Evolutionary conservation across 2,113 vertebrate genomes (phyloP).

Genomic region (Stercorarius parasiticus): DNA sequence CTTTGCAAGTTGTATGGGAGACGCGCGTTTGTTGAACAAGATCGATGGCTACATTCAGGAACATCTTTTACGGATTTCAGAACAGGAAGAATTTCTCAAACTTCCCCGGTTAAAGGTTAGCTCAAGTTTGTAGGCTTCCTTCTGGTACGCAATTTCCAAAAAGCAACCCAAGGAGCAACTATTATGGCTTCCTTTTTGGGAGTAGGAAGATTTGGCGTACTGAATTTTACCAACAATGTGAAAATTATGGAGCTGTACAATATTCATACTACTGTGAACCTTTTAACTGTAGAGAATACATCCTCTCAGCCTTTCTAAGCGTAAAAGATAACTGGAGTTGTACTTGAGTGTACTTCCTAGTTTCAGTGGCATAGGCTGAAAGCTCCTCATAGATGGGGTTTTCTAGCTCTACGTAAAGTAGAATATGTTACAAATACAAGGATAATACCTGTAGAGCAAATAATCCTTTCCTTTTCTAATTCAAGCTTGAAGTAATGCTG

Average conservation of each 20-base stretch:
- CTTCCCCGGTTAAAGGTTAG: constrained; percentile 94
- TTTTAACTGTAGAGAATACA: not conserved
- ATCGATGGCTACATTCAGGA: constrained; percentile 95
- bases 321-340: not conserved
- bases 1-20: constrained; percentile 94
- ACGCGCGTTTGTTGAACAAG: constrained; percentile 86
- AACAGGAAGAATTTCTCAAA: constrained; percentile 98
- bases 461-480: not conserved
- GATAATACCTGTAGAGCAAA: not conserved
- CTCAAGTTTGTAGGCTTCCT: not conserved
- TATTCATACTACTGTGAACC: not conserved
- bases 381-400: not conserved
- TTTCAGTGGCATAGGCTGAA: not conserved
- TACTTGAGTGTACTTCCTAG: not conserved
- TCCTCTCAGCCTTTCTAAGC: not conserved
- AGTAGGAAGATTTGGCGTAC: not conserved
- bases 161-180: not conserved
- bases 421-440: not conserved
- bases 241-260: not conserved
- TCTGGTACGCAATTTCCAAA: not conserved
- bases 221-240: not conserved
- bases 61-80: constrained; percentile 90
- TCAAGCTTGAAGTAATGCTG: constrained; percentile 96
- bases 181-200: not conserved
- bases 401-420: not conserved